A percentile compares a stretch with the other conserved stretches of the same genome.
Conservation (phyloP, 2,797 vertebrate species). For the Anguilla pacifica region DNA sequence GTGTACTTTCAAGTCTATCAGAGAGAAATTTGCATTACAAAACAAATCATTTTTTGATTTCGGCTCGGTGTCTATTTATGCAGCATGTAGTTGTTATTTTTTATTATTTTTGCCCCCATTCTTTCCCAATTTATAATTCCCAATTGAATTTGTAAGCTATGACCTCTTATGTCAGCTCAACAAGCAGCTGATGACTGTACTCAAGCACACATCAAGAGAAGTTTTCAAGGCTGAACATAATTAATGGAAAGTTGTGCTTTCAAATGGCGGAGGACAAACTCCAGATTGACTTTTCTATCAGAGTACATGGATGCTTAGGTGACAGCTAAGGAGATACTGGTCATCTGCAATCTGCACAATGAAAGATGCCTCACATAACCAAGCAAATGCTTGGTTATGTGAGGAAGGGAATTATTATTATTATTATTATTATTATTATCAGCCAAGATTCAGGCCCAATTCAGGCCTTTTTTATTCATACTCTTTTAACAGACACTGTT, state of each 20-base stretch:
- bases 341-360: no score
- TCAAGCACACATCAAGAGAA: not conserved
- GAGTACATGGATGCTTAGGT: not conserved
- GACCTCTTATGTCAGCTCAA: not conserved
- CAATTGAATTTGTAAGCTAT: not conserved
- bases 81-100: not conserved
- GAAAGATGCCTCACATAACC: no score
- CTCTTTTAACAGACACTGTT: not conserved
- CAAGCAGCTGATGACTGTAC: not conserved
- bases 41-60: slow-evolving; percentile 13
- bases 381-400: no score
- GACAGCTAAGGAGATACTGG: not conserved
- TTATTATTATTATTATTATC: no score
- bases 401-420: no score
- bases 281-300: not conserved
- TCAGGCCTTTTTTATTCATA: not conserved
- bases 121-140: no score
- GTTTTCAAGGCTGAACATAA: not conserved
- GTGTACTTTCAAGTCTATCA: not conserved
- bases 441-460: no score
- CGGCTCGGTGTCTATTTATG: slow-evolving; percentile 3
- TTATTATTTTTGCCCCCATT: not conserved
- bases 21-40: slow-evolving; percentile 26
- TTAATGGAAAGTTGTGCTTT: not conserved
- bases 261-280: not conserved